Conservation (phyloP, 2,113 vertebrate species). For the Pelvicachromis taeniatus region DNA sequence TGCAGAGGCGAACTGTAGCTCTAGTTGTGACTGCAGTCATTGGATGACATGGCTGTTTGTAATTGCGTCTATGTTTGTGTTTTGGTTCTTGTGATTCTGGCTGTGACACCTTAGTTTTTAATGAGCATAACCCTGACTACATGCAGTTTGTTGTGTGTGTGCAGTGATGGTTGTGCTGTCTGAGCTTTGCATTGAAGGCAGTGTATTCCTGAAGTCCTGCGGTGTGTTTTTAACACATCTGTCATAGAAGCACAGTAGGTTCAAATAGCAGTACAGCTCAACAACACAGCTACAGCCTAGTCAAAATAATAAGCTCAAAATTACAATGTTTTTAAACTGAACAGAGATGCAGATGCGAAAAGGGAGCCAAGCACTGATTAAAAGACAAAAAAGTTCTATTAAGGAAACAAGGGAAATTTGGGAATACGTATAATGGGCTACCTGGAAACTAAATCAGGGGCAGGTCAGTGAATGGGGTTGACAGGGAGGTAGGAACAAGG, state of each 20-base stretch:
- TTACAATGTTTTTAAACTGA: not conserved
- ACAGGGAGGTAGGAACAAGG: not conserved
- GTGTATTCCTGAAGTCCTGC: not conserved
- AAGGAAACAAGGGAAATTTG: not conserved
- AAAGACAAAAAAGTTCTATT: not conserved
- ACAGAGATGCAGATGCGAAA: not conserved
- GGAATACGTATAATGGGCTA: not conserved
- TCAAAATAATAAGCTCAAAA: not conserved
- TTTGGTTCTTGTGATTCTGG: not conserved
- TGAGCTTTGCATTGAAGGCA: not conserved
- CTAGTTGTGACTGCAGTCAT: not conserved
- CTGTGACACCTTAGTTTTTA: not conserved
- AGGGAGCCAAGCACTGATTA: not conserved
- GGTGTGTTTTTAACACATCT: not conserved
- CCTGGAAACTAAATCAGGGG: not conserved
- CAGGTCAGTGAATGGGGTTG: not conserved
- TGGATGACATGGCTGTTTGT: not conserved
- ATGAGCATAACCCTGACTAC: not conserved
- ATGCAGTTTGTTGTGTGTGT: not conserved
- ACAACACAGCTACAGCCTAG: not conserved
- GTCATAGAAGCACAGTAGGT: not conserved
- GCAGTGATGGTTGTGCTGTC: not conserved
- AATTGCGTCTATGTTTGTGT: not conserved
- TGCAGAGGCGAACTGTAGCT: not conserved
- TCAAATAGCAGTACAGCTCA: not conserved